Evolutionary conservation across 2,797 vertebrate species (phyloP), one percentile per base, ranked within the genome.

Genomic region (Phylloscopus collybita): DNA sequence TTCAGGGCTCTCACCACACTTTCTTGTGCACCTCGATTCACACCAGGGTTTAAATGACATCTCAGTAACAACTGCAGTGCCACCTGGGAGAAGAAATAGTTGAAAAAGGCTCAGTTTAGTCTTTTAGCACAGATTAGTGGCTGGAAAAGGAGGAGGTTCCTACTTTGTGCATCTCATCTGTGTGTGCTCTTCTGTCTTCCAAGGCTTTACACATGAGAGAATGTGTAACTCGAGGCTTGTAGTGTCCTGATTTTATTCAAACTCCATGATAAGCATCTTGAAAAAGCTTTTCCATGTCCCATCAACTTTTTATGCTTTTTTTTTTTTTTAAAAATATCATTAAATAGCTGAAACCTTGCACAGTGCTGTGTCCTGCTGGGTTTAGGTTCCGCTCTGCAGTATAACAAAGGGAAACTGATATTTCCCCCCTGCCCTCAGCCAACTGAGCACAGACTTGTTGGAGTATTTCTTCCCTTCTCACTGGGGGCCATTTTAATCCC

Each of bases 401-500:
- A 1, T 67, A 82, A 95, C 95, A 96, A 93, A 96, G 71, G 64
- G 83, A 93, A 93, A 47, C 44, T 29, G 88, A 81, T 84, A 84
- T 86, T 90, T 80, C 30, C 53, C 49, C 22, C 34, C 29, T 21
- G 61, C 78, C 47, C 78, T 94, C 64, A 38, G 66, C 76, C 78
- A 76, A 15, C 56, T 79, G 88, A 95, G 80, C 67, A 36, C 65
- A 59, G 57, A 71, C 61, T 64, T 62, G 44, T 82, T 78, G 23
- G 57, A 95, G 40, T 85, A 65, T 85, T 94, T 93, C 71, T 94
- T 81, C 76, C 80, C 64, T 71, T 88, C 90, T 70, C 91, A 73
- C 83, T 80, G 61, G 90, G 90, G 94, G 64, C 80, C 71, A 62
- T 90, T 92, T 93, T 71, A 93, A 88, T 96, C 71, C 86, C 47